Conservation (phyloP, 2,888 invertebrate species). For the Microctonus hyperodae region DNA sequence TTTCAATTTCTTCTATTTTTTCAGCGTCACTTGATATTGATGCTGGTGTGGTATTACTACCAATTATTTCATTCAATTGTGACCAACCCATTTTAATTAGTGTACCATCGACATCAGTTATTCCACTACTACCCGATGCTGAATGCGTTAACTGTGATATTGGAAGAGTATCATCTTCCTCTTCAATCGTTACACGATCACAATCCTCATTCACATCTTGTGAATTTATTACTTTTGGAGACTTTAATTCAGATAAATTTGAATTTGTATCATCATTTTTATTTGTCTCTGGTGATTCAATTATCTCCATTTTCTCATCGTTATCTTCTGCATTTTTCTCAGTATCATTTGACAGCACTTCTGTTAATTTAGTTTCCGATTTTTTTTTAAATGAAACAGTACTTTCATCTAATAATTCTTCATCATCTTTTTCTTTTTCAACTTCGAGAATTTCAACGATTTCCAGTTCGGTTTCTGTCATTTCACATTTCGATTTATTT, state of each 20-base stretch:
- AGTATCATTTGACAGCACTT: neutral
- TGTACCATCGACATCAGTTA: slow-evolving; percentile 43
- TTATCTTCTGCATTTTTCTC: slow-evolving; percentile 13
- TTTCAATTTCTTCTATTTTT: slow-evolving; percentile 25
- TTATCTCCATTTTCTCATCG: neutral
- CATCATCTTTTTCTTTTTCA: slow-evolving; percentile 47
- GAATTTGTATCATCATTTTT: neutral
- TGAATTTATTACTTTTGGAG: slow-evolving; percentile 5
- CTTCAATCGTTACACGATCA: slow-evolving; percentile 41
- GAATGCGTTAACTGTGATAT: slow-evolving; percentile 48
- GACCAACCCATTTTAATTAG: slow-evolving; percentile 26
- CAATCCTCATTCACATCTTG: slow-evolving; percentile 21
- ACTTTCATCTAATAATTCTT: neutral
- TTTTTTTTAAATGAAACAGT: neutral
- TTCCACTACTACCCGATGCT: slow-evolving; percentile 47
- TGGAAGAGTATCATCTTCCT: slow-evolving; percentile 41
- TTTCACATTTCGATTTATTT: slow-evolving; percentile 26
- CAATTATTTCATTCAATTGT: slow-evolving; percentile 30
- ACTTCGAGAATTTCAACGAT: slow-evolving; percentile 57
- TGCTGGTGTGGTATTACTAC: slow-evolving; percentile 19
- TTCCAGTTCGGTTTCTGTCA: slow-evolving; percentile 48
- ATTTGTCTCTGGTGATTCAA: neutral
- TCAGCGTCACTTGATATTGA: slow-evolving; percentile 29
- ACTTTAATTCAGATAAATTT: slow-evolving; percentile 19
- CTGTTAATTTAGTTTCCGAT: neutral